phyloP scores from a whole-genome alignment of 2,797 vertebrate species.

The Alosa sapidissima region DNA sequence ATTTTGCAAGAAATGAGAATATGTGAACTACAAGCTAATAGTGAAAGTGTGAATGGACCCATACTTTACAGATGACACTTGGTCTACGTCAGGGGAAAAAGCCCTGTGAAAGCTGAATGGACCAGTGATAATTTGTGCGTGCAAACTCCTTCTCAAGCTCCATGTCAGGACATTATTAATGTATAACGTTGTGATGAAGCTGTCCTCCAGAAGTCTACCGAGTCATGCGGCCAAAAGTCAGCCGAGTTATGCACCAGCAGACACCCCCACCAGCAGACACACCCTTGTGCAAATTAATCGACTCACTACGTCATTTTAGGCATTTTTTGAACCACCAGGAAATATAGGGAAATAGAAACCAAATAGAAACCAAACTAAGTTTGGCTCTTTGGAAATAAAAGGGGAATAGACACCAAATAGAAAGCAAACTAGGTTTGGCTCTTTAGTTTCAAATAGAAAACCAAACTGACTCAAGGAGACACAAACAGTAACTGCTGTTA shows the following conservation, averaged over 20 bases:
- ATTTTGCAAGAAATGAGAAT: background rate
- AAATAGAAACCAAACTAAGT: too few relatives aligned
- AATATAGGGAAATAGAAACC: too few relatives aligned
- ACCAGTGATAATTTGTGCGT: background rate
- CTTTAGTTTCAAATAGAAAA: too few relatives aligned
- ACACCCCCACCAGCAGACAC: background rate
- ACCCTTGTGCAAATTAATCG: too few relatives aligned
- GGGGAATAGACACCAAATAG: too few relatives aligned
- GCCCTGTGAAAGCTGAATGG: background rate
- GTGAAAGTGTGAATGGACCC: constrained; percentile 8
- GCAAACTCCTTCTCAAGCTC: background rate
- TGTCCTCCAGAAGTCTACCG: background rate
- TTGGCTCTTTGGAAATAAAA: too few relatives aligned
- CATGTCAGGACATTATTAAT: background rate
- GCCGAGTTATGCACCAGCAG: background rate
- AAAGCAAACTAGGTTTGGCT: too few relatives aligned
- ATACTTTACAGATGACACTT: constrained; percentile 12
- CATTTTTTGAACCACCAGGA: too few relatives aligned
- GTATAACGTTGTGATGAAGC: background rate
- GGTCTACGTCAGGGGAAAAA: background rate
- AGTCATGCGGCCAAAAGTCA: background rate
- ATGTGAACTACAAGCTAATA: background rate
- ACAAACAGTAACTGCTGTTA: too few relatives aligned
- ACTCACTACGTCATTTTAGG: too few relatives aligned
- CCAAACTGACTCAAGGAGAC: too few relatives aligned